A percentile compares a stretch with the other conserved stretches of the same genome.
These are phyloP conservation scores for Sapayoa aenigma DNA, from an alignment of 2,113 vertebrate species.

Conservation along the genomic window DNA sequence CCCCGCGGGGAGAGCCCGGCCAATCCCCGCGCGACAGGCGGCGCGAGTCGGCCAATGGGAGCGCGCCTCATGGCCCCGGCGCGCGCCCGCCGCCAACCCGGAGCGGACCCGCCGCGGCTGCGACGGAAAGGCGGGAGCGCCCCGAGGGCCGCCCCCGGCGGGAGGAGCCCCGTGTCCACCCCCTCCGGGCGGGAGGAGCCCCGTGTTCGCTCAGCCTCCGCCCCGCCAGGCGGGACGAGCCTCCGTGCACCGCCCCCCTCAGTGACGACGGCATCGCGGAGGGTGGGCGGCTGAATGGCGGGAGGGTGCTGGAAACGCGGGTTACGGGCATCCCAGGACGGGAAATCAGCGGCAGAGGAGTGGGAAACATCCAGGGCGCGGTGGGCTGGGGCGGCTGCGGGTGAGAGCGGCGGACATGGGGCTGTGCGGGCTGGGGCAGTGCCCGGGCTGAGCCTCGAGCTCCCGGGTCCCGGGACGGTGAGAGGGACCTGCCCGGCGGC, in stretches of 20 bases:
- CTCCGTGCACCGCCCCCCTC: not conserved
- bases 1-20: not conserved
- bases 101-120: not conserved
- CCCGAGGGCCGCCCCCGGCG: too few species aligned
- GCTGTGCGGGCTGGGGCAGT: not conserved
- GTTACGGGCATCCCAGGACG: not conserved
- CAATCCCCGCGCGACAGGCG: not conserved
- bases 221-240: not conserved
- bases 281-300: not conserved
- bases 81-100: not conserved
- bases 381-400: not conserved
- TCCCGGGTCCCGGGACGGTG: too few species aligned
- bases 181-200: too few species aligned
- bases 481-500: too few species aligned
- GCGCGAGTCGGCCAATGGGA: not conserved
- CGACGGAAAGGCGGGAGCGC: not conserved
- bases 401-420: too few species aligned
- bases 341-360: not conserved
- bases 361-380: rapidly evolving
- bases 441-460: not conserved
- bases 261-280: not conserved
- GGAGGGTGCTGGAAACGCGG: not conserved
- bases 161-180: too few species aligned
- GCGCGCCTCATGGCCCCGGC: not conserved
- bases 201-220: too few species aligned